A percentile compares a stretch with the other conserved stretches of the same genome.
These are phyloP conservation scores for Parnassius orleans DNA, from an alignment of 2,888 invertebrate species.

Conservation along the genomic window DNA sequence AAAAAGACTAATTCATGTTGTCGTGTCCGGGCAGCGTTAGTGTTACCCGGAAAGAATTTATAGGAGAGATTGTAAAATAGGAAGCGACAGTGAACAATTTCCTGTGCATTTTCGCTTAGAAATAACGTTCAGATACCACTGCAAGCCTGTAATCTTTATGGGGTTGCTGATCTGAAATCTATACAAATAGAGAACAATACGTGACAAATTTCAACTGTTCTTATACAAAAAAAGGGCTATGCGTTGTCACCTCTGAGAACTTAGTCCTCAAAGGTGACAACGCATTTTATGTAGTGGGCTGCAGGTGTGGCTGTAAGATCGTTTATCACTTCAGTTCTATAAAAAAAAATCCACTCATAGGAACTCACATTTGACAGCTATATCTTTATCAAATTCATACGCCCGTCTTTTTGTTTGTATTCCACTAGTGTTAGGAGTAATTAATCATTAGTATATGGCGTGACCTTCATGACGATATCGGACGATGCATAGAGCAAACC, in stretches of 20 bases:
- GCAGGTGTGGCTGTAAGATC: too few relatives aligned
- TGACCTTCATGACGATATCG: slow-evolving; percentile 11
- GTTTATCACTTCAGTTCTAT: too few relatives aligned
- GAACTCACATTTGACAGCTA: too few relatives aligned
- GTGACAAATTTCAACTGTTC: too few relatives aligned
- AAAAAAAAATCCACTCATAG: too few relatives aligned
- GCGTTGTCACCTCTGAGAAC: too few relatives aligned
- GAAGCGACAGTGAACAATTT: slow-evolving; percentile 21
- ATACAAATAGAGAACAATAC: too few relatives aligned
- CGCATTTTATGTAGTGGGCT: too few relatives aligned
- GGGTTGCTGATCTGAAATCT: too few relatives aligned
- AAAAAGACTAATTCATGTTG: slow-evolving; percentile 15
- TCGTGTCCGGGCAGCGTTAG: slow-evolving; percentile 23
- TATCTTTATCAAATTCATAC: neutral
- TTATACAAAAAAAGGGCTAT: too few relatives aligned
- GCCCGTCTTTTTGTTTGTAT: slow-evolving; percentile 8
- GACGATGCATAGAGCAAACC: slow-evolving; percentile 3
- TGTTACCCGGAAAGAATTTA: slow-evolving; percentile 26
- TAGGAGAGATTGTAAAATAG: slow-evolving; percentile 15
- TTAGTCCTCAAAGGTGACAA: too few relatives aligned
- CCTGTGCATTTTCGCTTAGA: slow-evolving; percentile 1
- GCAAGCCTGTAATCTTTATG: too few relatives aligned
- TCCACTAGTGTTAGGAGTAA: slow-evolving; percentile 5
- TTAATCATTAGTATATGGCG: slow-evolving; percentile 19
- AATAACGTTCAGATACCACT: neutral